phyloP scores from a whole-genome alignment of 1,140 invertebrate species.

The Lethrus apterus region DNA sequence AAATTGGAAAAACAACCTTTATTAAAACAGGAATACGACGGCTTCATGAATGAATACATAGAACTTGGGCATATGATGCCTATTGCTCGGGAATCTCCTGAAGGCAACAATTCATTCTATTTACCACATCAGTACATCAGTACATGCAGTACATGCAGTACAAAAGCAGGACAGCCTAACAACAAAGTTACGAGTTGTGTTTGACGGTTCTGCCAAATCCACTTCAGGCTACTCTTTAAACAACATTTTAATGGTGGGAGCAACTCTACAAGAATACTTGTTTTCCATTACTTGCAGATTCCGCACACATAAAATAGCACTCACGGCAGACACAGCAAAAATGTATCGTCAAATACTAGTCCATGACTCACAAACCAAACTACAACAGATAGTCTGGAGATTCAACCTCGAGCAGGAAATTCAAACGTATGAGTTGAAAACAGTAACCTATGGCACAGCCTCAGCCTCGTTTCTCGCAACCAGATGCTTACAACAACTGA shows the following conservation, averaged over 20 bases:
- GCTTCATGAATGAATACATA: too few relatives aligned
- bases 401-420: slow-evolving; percentile 19
- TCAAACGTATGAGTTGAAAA: slow-evolving; percentile 28
- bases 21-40: too few relatives aligned
- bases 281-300: slow-evolving; percentile 27
- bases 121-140: too few relatives aligned
- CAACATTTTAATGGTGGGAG: slow-evolving; percentile 27
- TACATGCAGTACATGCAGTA: too few relatives aligned
- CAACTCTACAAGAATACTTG: slow-evolving; percentile 29
- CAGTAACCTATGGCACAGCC: slow-evolving; percentile 34
- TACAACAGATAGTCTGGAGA: slow-evolving; percentile 39
- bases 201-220: slow-evolving; percentile 1
- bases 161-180: neutral
- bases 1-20: too few relatives aligned
- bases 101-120: slow-evolving; percentile 1
- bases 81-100: too few relatives aligned
- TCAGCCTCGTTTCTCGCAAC: slow-evolving; percentile 28
- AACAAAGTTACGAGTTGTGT: slow-evolving; percentile 6
- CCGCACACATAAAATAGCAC: slow-evolving; percentile 25
- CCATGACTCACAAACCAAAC: slow-evolving; percentile 22
- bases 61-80: too few relatives aligned
- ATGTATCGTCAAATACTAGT: slow-evolving; percentile 40
- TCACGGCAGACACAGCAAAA: slow-evolving; percentile 37
- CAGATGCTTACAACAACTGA: slow-evolving; percentile 24
- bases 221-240: slow-evolving; percentile 30